Percentiles rank a stretch among this genome's conserved stretches.
Conservation (phyloP, 2,888 invertebrate genomes). For the Andrena hattorfiana region DNA sequence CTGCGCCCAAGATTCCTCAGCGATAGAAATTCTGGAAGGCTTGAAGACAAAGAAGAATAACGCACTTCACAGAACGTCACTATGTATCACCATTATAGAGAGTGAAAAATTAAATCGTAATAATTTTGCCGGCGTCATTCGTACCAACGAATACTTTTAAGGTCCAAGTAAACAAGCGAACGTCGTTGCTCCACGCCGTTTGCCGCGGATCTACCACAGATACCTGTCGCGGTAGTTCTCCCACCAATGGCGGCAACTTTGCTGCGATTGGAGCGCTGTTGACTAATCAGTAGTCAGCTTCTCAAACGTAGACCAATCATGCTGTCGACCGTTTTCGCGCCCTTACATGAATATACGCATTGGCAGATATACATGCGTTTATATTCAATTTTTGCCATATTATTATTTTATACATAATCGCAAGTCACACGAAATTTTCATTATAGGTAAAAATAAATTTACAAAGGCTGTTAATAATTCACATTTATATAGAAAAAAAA, state of each 20-base stretch:
- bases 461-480: too few species aligned
- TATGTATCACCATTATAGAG: slow-evolving; percentile 23
- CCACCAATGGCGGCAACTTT: slow-evolving; percentile 33
- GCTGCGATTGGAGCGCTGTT: background rate
- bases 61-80: slow-evolving; percentile 44
- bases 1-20: slow-evolving; percentile 28
- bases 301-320: slow-evolving; percentile 2
- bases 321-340: slow-evolving; percentile 23
- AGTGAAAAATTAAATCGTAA: slow-evolving; percentile 9
- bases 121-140: slow-evolving; percentile 46
- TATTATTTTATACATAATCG: too few species aligned
- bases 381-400: too few species aligned
- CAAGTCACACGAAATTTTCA: too few species aligned
- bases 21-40: slow-evolving; percentile 15
- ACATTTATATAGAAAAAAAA: too few species aligned
- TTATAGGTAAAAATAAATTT: too few species aligned
- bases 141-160: slow-evolving; percentile 10
- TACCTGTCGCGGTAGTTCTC: slow-evolving; percentile 43
- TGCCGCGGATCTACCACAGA: slow-evolving; percentile 53
- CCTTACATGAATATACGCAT: background rate
- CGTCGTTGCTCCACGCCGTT: slow-evolving; percentile 39
- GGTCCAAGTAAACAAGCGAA: slow-evolving; percentile 1
- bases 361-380: background rate
- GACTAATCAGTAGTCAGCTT: slow-evolving; percentile 7
- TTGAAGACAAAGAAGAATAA: background rate